These are phyloP conservation scores for Kradibia gibbosae DNA, from an alignment of 1,140 invertebrate genomes.

Conservation along the genomic window DNA sequence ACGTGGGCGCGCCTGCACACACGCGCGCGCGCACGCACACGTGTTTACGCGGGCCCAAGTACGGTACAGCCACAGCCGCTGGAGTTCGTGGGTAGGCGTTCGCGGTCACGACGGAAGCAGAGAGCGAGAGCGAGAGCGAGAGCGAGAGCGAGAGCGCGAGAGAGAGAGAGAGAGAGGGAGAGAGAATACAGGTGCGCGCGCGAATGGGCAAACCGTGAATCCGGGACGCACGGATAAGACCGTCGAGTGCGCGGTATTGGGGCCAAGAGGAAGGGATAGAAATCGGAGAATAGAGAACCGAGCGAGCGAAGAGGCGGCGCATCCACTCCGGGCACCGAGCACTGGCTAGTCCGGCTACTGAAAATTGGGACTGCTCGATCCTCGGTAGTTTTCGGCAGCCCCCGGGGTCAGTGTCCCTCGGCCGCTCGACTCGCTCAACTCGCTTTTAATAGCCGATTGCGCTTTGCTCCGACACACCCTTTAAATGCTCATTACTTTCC, in stretches of 20 bases:
- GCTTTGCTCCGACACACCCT: conserved; percentile 67
- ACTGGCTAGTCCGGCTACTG: no score
- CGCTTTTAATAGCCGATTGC: conserved; percentile 55
- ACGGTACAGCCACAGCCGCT: no score
- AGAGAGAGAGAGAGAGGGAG: conserved; percentile 9
- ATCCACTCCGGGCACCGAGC: no score
- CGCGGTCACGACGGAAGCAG: no score
- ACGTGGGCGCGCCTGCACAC: no score
- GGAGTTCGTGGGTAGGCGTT: no score
- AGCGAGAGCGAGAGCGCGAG: conserved; percentile 1
- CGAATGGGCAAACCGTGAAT: neutral
- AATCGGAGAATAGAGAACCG: neutral
- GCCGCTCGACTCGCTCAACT: neutral
- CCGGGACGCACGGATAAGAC: neutral
- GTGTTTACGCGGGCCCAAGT: no score
- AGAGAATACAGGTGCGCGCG: neutral
- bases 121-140: neutral
- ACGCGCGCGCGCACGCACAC: no score
- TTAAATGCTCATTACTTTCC: conserved; percentile 66
- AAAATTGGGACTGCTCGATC: no score
- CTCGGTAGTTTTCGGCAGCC: no score
- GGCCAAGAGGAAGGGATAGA: neutral
- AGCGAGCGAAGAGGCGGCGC: neutral
- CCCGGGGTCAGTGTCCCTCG: no score
- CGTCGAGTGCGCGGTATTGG: neutral